These are phyloP conservation scores for Autographa gamma DNA, from an alignment of 2,888 invertebrate genomes.

Conservation along the genomic window DNA sequence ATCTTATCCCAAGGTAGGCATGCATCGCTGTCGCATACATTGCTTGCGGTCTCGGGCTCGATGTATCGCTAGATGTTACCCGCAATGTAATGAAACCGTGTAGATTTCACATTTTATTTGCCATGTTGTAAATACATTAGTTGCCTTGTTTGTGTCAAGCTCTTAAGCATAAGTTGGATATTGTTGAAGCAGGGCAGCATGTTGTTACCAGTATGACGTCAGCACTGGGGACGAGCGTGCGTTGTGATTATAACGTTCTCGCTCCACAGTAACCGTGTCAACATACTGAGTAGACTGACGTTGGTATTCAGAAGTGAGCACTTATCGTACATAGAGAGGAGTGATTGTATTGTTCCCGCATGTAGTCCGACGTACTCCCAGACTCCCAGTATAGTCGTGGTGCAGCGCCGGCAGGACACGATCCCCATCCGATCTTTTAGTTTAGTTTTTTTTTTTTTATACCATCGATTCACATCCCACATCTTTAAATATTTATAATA, in stretches of 20 bases:
- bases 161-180: slow-evolving; percentile 9
- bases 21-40: slow-evolving; percentile 68
- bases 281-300: not conserved
- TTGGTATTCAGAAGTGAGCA: not conserved
- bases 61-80: slow-evolving; percentile 58
- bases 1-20: slow-evolving; percentile 48
- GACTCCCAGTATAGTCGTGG: not conserved
- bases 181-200: not conserved
- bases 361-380: not conserved
- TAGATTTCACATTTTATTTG: slow-evolving; percentile 63
- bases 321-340: not conserved
- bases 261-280: not conserved
- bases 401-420: slow-evolving; percentile 11
- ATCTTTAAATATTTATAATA: slow-evolving; percentile 25
- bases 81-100: slow-evolving; percentile 59
- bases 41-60: slow-evolving; percentile 65
- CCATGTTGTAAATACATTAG: slow-evolving; percentile 48
- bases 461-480: slow-evolving; percentile 51
- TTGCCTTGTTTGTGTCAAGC: slow-evolving; percentile 35
- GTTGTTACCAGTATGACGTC: not conserved
- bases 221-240: not conserved
- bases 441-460: slow-evolving; percentile 36
- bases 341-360: not conserved
- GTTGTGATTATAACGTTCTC: not conserved
- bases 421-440: slow-evolving; percentile 9